Evolutionary conservation across 2,797 vertebrate genomes (phyloP).

Genomic region (Dicrostonyx torquatus): DNA sequence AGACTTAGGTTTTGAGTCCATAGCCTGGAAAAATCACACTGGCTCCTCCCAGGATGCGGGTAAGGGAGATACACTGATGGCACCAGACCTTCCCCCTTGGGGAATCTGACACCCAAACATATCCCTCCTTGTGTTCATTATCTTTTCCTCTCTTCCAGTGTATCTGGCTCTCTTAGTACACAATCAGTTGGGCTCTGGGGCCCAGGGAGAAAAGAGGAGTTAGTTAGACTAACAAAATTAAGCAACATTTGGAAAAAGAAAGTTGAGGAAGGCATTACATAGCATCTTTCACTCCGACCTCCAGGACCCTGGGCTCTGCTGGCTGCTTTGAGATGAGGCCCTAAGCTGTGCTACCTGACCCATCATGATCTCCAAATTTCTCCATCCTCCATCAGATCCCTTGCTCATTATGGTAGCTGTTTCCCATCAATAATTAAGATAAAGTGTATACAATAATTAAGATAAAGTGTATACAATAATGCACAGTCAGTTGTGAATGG

Average conservation of each 20-base stretch:
- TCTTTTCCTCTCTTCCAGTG: background rate
- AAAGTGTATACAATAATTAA: background rate
- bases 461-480: background rate
- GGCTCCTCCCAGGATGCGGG: background rate
- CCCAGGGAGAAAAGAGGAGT: background rate
- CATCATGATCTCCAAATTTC: background rate
- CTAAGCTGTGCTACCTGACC: background rate
- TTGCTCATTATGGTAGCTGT: background rate
- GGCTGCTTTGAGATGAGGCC: background rate
- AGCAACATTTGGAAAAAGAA: background rate
- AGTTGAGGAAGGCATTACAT: background rate
- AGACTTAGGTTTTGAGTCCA: background rate
- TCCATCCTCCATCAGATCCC: background rate
- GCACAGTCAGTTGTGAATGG: background rate
- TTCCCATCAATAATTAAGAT: background rate
- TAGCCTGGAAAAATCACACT: too few relatives aligned
- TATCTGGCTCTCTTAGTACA: background rate
- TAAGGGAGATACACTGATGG: rapidly evolving
- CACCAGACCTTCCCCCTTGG: background rate
- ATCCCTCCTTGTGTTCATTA: background rate
- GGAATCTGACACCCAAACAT: background rate
- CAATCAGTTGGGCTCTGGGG: background rate
- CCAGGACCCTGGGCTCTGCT: background rate
- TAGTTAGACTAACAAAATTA: background rate
- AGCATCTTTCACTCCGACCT: background rate